Evolutionary conservation across 2,797 vertebrate genomes (phyloP), one percentile per base, ranked within the genome.

Genomic region (Varecia variegata): DNA sequence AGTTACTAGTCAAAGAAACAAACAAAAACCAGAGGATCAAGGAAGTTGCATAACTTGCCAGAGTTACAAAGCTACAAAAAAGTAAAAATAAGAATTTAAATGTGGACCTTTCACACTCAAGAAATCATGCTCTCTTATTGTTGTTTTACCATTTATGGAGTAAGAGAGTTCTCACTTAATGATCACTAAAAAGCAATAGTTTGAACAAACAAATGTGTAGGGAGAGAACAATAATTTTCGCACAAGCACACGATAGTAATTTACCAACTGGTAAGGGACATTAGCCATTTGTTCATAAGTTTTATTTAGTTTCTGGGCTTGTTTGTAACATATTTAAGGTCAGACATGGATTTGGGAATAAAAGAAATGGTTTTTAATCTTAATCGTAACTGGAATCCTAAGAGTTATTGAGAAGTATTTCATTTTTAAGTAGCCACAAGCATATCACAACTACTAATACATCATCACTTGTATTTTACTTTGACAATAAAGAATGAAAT

Each of bases 221-320:
- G n/a, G 85, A 3, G 50, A 90, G 20, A 92, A 62, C 2, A 81
- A 95, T 54, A 83, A 58, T 70, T 88, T 95, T 80, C 30, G 93
- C 20, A 92, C 12, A 65, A 90, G 8, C 20, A 60, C 35, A 65
- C 0, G 80, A 23, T 40, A 85, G 56, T 92, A 86, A 93, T 87
- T 88, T 96, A 70, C 71, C 60, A 97, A 88, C 32, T 96, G 76
- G 23, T 90, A 79, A 68, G 38, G 5, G n/a, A 58, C 40, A 95
- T 95, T 95, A 95, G 50, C 56, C 88, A 76, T 70, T 93, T 97
- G 95, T 90, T 96, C 62, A 67, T 15, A 84, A 27, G 12, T 25
- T 82, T 90, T 93, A 79, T 71, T 70, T 23, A 80, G 74, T 80
- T 95, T 56, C 20, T 88, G 32, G 23, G 27, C 11, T 96, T 67